phyloP scores from a whole-genome alignment of 2,888 invertebrate genomes.

The Drosophila merina region DNA sequence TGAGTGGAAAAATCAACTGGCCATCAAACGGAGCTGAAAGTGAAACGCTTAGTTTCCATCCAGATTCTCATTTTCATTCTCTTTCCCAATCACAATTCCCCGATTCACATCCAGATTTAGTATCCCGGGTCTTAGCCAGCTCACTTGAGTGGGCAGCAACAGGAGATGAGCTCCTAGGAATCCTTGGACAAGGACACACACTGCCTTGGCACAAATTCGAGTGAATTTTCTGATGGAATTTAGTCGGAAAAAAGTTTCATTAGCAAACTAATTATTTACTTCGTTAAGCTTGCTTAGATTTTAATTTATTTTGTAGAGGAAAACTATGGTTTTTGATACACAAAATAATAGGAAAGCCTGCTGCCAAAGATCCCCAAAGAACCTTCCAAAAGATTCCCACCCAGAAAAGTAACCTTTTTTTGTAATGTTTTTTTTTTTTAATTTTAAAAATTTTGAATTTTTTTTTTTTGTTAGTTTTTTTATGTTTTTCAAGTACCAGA shows the following conservation, averaged over 20 bases:
- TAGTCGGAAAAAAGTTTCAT: too few relatives aligned
- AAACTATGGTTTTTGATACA: too few relatives aligned
- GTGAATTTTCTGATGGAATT: too few relatives aligned
- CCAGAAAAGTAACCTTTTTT: neutral
- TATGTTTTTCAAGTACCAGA: neutral
- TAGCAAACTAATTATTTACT: too few relatives aligned
- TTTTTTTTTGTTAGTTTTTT: neutral
- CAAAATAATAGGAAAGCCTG: too few relatives aligned
- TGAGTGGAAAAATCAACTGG: constrained; percentile 49
- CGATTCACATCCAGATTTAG: constrained; percentile 29
- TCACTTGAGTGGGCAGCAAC: constrained; percentile 16
- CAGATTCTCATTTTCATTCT: neutral
- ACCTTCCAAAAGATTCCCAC: too few relatives aligned
- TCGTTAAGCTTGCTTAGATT: too few relatives aligned
- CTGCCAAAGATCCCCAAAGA: too few relatives aligned
- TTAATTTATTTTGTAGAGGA: too few relatives aligned
- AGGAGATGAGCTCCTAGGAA: constrained; percentile 14
- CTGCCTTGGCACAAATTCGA: too few relatives aligned
- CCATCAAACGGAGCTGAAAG: constrained; percentile 73
- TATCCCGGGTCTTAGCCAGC: constrained; percentile 26
- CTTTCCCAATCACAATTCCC: constrained; percentile 5
- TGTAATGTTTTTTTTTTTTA: neutral
- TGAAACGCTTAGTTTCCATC: constrained; percentile 60
- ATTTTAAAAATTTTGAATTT: neutral
- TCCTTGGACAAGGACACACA: constrained; percentile 3